Evolutionary conservation across 2,113 vertebrate species (phyloP).

Genomic region (Bubo bubo): DNA sequence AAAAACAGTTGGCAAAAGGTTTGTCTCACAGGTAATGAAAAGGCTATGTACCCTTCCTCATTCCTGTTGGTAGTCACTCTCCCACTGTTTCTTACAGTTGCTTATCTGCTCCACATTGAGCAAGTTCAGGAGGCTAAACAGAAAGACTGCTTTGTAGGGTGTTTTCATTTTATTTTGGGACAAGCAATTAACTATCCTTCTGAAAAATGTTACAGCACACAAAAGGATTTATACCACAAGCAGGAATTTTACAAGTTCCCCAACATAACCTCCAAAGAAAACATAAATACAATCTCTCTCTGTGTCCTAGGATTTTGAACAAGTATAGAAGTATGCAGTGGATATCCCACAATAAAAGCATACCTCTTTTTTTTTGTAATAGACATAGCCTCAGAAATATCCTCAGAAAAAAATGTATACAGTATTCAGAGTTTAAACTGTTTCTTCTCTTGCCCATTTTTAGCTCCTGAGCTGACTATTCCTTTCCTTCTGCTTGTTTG

Average conservation of each 20-base stretch:
- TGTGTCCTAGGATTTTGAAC: neutral
- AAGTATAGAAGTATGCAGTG: neutral
- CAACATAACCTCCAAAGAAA: neutral
- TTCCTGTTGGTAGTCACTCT: neutral
- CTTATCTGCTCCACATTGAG: neutral
- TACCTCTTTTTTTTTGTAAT: neutral
- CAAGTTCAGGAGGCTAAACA: neutral
- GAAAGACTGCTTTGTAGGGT: neutral
- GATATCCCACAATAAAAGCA: neutral
- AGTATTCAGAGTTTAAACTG: neutral
- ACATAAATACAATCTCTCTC: neutral
- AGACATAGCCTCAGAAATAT: neutral
- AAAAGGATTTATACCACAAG: neutral
- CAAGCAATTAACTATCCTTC: neutral
- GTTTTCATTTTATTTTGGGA: neutral
- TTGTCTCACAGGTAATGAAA: neutral
- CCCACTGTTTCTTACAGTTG: neutral
- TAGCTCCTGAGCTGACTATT: neutral
- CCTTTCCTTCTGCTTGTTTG: neutral
- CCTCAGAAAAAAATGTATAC: neutral
- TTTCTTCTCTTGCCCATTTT: neutral
- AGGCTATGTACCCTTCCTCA: neutral
- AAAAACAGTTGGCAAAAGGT: neutral
- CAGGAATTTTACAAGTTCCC: neutral
- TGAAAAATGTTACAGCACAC: neutral